Evolutionary conservation across 2,797 vertebrate species (phyloP).

Genomic region (Diceros bicornis): DNA sequence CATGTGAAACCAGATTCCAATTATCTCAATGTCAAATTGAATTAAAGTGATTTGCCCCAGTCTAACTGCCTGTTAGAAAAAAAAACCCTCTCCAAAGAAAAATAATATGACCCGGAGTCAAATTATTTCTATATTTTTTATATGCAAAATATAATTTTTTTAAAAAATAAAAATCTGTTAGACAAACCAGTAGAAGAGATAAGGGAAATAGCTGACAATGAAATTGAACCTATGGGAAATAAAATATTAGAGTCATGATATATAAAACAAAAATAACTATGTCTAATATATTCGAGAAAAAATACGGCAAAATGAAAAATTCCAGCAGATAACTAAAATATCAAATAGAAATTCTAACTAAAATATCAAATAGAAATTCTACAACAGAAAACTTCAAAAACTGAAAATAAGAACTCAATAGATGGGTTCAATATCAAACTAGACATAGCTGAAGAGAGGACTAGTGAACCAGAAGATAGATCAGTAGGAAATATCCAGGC

Average conservation of each 20-base stretch:
- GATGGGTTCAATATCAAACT: background rate
- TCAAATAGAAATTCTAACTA: background rate
- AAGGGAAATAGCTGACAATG: background rate
- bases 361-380: background rate
- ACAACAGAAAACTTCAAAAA: background rate
- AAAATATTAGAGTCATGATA: background rate
- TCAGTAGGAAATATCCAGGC: background rate
- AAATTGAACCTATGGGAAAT: background rate
- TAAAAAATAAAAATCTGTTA: background rate
- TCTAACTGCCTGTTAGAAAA: background rate
- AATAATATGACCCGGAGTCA: background rate
- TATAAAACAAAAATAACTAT: background rate
- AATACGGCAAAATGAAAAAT: background rate
- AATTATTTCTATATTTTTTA: slow-evolving; percentile 44
- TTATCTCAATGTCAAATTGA: background rate
- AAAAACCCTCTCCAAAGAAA: background rate
- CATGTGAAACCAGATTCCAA: background rate
- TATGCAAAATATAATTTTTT: background rate
- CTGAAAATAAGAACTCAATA: background rate
- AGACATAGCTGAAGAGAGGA: background rate
- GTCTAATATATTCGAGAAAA: background rate
- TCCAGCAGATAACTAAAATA: background rate
- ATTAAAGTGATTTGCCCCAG: slow-evolving; percentile 18
- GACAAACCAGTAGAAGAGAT: background rate
- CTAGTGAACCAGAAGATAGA: background rate